Conservation (phyloP, 2,888 invertebrate species). For the Acanthosepion lycidas region DNA sequence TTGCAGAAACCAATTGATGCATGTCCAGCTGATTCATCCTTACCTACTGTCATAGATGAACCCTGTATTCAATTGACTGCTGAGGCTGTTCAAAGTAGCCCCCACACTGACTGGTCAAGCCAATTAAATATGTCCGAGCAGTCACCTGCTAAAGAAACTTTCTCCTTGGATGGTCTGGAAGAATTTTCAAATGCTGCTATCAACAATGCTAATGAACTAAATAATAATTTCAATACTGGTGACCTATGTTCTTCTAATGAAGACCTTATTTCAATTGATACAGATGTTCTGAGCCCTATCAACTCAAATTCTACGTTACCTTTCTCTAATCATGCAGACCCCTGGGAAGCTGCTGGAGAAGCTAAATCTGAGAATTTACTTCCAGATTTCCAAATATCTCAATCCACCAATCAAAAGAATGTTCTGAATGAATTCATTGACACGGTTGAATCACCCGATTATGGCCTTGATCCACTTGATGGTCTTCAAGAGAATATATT, state of each 20-base stretch:
- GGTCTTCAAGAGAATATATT: background rate
- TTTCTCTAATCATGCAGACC: background rate
- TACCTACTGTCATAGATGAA: background rate
- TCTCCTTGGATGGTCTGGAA: constrained; percentile 4
- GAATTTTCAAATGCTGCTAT: background rate
- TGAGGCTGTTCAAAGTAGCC: background rate
- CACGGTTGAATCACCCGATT: background rate
- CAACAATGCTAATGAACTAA: background rate
- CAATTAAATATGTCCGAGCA: constrained; percentile 33
- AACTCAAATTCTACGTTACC: background rate
- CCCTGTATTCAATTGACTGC: background rate
- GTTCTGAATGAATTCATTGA: background rate
- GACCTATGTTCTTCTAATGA: constrained; percentile 23
- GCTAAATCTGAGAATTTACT: background rate
- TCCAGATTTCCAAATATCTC: background rate
- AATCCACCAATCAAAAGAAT: background rate
- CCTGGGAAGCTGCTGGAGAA: constrained; percentile 41
- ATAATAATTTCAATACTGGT: background rate
- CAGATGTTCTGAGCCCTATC: background rate
- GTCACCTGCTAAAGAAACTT: background rate
- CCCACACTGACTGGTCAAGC: background rate
- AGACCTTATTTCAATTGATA: constrained; percentile 25
- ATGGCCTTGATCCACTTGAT: background rate
- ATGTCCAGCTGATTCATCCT: background rate
- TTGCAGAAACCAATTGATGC: background rate